phyloP scores from a whole-genome alignment of 2,888 invertebrate genomes.

The Eupithecia vulgata region DNA sequence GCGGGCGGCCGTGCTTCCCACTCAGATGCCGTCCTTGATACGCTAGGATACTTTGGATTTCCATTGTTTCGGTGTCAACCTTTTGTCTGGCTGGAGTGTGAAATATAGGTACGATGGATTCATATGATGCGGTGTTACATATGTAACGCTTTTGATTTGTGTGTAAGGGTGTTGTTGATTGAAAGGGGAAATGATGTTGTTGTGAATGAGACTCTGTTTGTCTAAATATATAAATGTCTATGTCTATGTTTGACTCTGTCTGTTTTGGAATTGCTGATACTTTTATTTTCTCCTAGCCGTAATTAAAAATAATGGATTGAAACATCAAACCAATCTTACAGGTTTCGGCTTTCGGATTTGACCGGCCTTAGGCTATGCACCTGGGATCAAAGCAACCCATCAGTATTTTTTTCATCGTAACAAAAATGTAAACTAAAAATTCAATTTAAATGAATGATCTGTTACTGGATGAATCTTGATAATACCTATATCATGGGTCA shows the following conservation, averaged over 20 bases:
- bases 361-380: no score
- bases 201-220: no score
- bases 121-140: conserved; percentile 7
- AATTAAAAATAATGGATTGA: no score
- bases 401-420: no score
- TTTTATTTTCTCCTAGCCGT: no score
- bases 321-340: no score
- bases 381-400: no score
- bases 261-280: background rate
- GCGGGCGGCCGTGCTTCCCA: conserved; percentile 39
- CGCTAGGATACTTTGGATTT: conserved; percentile 46
- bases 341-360: no score
- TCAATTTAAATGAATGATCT: no score
- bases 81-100: conserved; percentile 36
- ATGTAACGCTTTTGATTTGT: background rate
- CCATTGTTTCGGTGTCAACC: conserved; percentile 38
- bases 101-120: conserved; percentile 28
- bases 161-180: background rate
- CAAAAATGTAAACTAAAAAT: no score
- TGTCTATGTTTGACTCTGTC: background rate
- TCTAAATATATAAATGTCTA: background rate
- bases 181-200: background rate
- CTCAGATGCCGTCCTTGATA: conserved; percentile 40
- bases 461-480: no score
- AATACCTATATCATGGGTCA: no score